Conservation (phyloP, 2,113 vertebrate species). For the Rattus norvegicus region DNA sequence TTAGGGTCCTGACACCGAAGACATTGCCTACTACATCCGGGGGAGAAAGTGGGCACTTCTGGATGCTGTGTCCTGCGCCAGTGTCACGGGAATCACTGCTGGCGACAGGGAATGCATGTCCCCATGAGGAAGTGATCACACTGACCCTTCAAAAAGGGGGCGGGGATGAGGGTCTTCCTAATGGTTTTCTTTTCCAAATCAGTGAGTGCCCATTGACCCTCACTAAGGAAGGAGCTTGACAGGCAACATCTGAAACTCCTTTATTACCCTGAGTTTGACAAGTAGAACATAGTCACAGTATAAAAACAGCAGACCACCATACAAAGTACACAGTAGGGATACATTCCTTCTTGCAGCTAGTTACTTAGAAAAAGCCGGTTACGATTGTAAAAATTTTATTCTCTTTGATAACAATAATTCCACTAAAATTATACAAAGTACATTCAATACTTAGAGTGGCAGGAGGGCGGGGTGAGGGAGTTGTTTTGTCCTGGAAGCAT, state of each 20-base stretch:
- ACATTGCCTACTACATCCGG: neutral
- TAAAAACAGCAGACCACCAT: slow-evolving; percentile 85
- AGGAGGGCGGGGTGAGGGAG: slow-evolving; percentile 53
- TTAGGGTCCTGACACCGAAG: neutral
- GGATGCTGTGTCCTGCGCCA: neutral
- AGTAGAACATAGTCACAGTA: slow-evolving; percentile 86
- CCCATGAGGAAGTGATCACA: neutral
- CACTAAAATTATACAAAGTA: slow-evolving; percentile 93
- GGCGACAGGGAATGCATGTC: neutral
- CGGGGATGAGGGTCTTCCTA: neutral
- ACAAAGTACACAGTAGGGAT: slow-evolving; percentile 76
- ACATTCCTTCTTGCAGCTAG: slow-evolving; percentile 74
- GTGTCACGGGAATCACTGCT: neutral
- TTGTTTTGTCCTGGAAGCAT: slow-evolving; percentile 70
- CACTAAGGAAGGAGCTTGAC: slow-evolving; percentile 22
- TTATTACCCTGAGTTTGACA: slow-evolving; percentile 92
- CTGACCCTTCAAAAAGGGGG: neutral
- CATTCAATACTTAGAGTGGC: slow-evolving; percentile 89
- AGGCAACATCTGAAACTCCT: slow-evolving; percentile 85
- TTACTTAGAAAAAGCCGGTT: slow-evolving; percentile 82
- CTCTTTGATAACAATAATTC: slow-evolving; percentile 81
- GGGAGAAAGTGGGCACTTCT: neutral
- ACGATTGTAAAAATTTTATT: slow-evolving; percentile 85
- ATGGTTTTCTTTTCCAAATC: neutral
- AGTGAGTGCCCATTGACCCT: neutral